These are phyloP conservation scores for Pycnonotus jocosus DNA, from an alignment of 2,113 vertebrate species.

Conservation along the genomic window DNA sequence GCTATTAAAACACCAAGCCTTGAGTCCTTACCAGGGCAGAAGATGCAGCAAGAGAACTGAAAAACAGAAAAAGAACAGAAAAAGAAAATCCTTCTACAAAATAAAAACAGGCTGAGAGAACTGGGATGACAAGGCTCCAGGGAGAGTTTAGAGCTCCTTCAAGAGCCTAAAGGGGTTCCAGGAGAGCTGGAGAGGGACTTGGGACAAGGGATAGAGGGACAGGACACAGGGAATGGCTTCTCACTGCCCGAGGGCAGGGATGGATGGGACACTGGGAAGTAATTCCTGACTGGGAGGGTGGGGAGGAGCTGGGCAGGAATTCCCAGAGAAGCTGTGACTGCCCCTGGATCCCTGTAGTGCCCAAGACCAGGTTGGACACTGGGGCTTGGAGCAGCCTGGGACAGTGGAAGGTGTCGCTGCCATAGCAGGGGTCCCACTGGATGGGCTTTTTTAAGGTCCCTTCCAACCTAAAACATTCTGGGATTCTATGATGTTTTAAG, in stretches of 20 bases:
- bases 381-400: fast-evolving
- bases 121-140: neutral
- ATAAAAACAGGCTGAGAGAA: neutral
- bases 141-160: fast-evolving
- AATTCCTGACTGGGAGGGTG: fast-evolving
- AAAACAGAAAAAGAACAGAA: too few species aligned
- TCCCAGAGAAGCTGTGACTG: neutral
- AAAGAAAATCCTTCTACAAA: neutral
- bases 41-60: neutral
- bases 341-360: neutral
- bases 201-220: neutral
- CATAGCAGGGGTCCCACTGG: neutral
- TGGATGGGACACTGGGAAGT: fast-evolving
- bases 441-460: neutral
- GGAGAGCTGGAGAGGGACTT: neutral
- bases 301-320: neutral
- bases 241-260: neutral
- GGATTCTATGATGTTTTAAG: neutral
- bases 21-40: neutral
- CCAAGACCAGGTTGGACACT: neutral
- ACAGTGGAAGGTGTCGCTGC: neutral
- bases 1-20: neutral
- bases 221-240: neutral
- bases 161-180: neutral
- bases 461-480: neutral